phyloP scores from a whole-genome alignment of 2,113 vertebrate species.

The Caloenas nicobarica region DNA sequence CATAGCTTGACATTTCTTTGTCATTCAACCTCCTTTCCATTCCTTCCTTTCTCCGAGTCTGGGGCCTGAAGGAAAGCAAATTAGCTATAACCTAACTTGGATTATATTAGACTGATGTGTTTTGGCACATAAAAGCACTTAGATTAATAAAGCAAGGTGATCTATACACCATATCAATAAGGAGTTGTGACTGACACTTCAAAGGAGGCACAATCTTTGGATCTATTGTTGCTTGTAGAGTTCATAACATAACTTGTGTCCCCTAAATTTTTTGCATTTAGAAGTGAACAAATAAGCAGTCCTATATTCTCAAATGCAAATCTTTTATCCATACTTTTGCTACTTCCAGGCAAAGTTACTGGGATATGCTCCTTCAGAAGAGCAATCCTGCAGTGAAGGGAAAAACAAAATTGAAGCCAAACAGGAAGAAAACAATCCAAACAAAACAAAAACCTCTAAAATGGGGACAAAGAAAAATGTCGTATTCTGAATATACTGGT shows the following conservation, averaged over 20 bases:
- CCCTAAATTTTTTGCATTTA: not conserved
- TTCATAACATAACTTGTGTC: not conserved
- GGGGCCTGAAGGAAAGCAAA: not conserved
- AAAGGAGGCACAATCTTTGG: not conserved
- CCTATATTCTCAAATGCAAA: not conserved
- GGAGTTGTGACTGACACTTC: not conserved
- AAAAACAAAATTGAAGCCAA: not conserved
- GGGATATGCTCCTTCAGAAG: not conserved
- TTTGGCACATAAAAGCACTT: not conserved
- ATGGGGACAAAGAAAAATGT: not conserved
- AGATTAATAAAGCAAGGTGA: not conserved
- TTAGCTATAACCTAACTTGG: not conserved
- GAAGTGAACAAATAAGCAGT: not conserved
- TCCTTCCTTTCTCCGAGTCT: not conserved
- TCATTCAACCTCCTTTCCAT: not conserved
- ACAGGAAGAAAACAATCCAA: fast-evolving
- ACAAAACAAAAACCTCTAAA: not conserved
- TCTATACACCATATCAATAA: not conserved
- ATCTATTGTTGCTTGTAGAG: not conserved
- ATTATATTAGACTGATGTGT: not conserved
- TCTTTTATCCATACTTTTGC: not conserved
- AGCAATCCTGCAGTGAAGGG: not conserved
- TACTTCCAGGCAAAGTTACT: not conserved
- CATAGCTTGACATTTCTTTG: not conserved
- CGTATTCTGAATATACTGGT: not conserved